phyloP scores from a whole-genome alignment of 1,140 invertebrate species.

The Uloborus diversus region DNA sequence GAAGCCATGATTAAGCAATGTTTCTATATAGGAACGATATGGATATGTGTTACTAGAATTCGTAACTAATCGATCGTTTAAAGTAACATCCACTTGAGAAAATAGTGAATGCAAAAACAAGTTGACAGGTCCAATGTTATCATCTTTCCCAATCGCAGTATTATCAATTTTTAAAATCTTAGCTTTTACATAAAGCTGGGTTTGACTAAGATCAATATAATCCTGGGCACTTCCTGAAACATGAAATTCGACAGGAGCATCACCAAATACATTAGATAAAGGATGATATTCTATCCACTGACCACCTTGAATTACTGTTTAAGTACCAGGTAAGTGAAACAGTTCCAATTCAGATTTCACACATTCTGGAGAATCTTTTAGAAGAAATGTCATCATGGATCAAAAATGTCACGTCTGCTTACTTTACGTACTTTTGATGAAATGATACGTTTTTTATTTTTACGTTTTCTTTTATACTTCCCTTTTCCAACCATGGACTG shows the following conservation, averaged over 20 bases:
- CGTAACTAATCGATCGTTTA: neutral
- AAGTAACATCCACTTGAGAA: conserved; percentile 4
- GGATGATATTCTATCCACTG: conserved; percentile 7
- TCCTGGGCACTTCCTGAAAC: neutral
- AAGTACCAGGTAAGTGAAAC: neutral
- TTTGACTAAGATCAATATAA: neutral
- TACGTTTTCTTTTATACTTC: conserved; percentile 23
- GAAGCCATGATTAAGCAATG: neutral
- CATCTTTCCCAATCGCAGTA: neutral
- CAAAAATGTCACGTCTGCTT: neutral
- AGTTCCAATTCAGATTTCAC: neutral
- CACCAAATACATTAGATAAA: neutral
- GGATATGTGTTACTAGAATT: neutral
- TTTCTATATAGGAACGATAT: neutral
- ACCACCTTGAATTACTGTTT: conserved; percentile 1
- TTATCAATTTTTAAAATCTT: conserved; percentile 13
- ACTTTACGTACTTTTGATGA: neutral
- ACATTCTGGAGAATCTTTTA: conserved; percentile 13
- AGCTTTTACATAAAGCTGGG: neutral
- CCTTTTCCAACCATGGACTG: neutral
- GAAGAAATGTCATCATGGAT: neutral
- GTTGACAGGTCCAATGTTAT: conserved; percentile 23
- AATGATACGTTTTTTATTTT: neutral
- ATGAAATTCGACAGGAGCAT: neutral
- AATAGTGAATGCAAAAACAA: conserved; percentile 30